Evolutionary conservation across 2,888 invertebrate species (phyloP), one percentile per base, ranked within the genome.

Genomic region (Isotomurus palustris): DNA sequence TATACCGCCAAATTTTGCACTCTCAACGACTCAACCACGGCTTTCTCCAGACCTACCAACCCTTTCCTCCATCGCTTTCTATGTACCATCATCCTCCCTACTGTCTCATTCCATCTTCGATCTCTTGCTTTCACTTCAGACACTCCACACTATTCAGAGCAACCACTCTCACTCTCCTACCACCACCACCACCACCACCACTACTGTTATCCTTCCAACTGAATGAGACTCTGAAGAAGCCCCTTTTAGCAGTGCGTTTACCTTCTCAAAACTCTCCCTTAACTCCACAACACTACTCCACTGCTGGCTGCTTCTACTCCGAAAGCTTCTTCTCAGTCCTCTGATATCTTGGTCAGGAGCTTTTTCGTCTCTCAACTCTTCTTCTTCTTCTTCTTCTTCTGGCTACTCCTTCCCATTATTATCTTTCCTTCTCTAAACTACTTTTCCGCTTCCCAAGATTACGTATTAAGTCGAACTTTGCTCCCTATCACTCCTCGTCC

Each of bases 1-100:
- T 50, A 50, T 24, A 49, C 58, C 56, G 53, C 57, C 55, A 58
- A 58, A 61, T 56, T 58, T 53, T 53, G 51, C 58, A 51, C 49
- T 60, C 29, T 43, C n/a, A n/a, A n/a, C n/a, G n/a, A n/a, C 47
- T 36, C 40, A 12, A 38, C 50, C 51, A 32, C 48, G 17, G 28
- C 43, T 48, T 53, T 55, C 54, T 21, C 40, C 38, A 29, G 41
- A 22, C 41, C 48, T 29, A 17, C 48, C 35, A 47, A 28, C 36
- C 32, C 36, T 12, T 36, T 27, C 49, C 25, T 45, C 4, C 27
- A 43, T 25, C n/a, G 17, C 24, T n/a, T 48, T 43, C 43, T 22
- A 10, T 28, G 21, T 47, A 22, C 28, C 27, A 29, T 4, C 17
- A 8, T 24, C 14, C 29, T 28, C 10, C 27, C 21, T 24, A 19